Percentiles rank a stretch among this genome's conserved stretches.
phyloP scores from a whole-genome alignment of 2,888 invertebrate genomes.

The Temnothorax unifasciatus region DNA sequence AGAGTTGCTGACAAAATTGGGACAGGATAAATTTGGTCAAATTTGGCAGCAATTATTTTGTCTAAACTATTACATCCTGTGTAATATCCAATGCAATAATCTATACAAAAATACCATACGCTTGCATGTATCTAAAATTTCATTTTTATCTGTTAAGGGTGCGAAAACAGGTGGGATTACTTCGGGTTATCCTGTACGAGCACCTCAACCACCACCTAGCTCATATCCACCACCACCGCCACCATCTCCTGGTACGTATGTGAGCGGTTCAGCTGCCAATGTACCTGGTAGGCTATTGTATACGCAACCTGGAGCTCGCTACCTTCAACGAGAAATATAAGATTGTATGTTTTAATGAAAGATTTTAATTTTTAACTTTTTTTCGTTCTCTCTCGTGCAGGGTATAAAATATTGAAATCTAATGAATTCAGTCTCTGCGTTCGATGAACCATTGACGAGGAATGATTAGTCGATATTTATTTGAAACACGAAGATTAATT shows the following conservation, averaged over 20 bases:
- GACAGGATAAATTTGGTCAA: neutral
- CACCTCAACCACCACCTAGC: slow-evolving; percentile 83
- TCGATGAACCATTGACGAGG: neutral
- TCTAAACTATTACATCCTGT: neutral
- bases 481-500: neutral
- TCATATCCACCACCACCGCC: slow-evolving; percentile 81
- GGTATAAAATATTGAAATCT: slow-evolving; percentile 3
- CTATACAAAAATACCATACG: neutral
- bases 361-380: neutral
- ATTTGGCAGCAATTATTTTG: neutral
- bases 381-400: neutral
- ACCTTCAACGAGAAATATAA: slow-evolving; percentile 82
- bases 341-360: neutral
- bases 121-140: slow-evolving; percentile 13
- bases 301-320: slow-evolving; percentile 83
- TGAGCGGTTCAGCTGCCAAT: slow-evolving; percentile 80
- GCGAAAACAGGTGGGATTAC: slow-evolving; percentile 94
- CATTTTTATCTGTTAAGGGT: slow-evolving; percentile 84
- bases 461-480: neutral
- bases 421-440: slow-evolving; percentile 1
- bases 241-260: slow-evolving; percentile 82
- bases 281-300: slow-evolving; percentile 83
- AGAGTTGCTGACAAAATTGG: neutral
- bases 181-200: slow-evolving; percentile 93
- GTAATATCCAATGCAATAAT: neutral